phyloP scores from a whole-genome alignment of 2,113 vertebrate species.

The Ciconia maguari region DNA sequence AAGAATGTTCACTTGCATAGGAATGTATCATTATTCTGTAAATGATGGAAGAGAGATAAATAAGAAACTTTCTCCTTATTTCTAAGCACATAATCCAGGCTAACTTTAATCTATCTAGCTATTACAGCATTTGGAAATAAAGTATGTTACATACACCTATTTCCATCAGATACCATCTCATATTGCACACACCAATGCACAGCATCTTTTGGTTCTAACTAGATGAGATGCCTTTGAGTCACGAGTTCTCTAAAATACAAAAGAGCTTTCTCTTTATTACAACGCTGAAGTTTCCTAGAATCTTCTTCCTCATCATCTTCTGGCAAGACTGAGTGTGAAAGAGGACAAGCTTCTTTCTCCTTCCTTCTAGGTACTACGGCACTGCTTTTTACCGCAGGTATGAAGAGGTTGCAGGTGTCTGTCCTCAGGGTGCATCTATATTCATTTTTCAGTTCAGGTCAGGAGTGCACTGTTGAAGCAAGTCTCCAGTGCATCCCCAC shows the following conservation, averaged over 20 bases:
- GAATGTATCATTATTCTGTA: neutral
- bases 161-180: neutral
- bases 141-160: neutral
- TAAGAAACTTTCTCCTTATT: neutral
- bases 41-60: neutral
- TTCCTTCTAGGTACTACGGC: neutral
- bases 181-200: neutral
- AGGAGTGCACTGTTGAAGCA: neutral
- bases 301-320: neutral
- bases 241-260: neutral
- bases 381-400: neutral
- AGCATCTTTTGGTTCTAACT: neutral
- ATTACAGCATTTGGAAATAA: neutral
- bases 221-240: neutral
- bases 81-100: neutral
- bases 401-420: neutral
- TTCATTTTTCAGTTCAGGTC: neutral
- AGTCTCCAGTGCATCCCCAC: neutral
- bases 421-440: neutral
- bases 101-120: neutral
- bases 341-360: neutral
- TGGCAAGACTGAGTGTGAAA: neutral
- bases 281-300: neutral
- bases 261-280: neutral
- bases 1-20: neutral